phyloP scores from a whole-genome alignment of 2,113 vertebrate species.

The Ptilonorhynchus violaceus region DNA sequence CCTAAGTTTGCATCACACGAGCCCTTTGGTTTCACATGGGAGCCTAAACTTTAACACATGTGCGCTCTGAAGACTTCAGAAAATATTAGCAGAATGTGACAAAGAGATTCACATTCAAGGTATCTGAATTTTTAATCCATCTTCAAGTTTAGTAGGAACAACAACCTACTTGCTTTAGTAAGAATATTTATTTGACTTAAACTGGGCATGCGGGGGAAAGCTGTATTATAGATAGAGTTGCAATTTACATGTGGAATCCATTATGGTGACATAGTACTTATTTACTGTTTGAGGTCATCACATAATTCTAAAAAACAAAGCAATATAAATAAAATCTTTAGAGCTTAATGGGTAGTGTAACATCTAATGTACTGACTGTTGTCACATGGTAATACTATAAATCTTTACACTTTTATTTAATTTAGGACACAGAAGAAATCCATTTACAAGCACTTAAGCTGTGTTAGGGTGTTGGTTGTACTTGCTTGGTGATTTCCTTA shows the following conservation, averaged over 20 bases:
- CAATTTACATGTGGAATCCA: neutral
- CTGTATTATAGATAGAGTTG: neutral
- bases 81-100: neutral
- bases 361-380: neutral
- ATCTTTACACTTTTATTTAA: constrained; percentile 17
- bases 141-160: neutral
- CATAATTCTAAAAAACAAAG: neutral
- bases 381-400: neutral
- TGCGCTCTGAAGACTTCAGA: neutral
- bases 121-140: neutral
- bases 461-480: neutral
- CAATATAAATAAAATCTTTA: constrained; percentile 19
- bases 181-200: constrained; percentile 6
- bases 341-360: constrained; percentile 14
- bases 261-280: constrained; percentile 17
- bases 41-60: neutral
- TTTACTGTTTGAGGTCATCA: constrained; percentile 15
- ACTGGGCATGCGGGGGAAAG: neutral
- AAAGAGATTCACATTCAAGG: neutral
- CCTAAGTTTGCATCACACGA: neutral
- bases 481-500: neutral
- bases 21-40: neutral
- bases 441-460: constrained; percentile 14
- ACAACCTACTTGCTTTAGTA: neutral
- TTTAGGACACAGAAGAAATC: constrained; percentile 13